Percentiles rank a stretch among this genome's conserved stretches.
These are phyloP conservation scores for Agelas oroides DNA, from an alignment of 37 sponge, comb jelly and placozoan genomes.

Conservation along the genomic window DNA sequence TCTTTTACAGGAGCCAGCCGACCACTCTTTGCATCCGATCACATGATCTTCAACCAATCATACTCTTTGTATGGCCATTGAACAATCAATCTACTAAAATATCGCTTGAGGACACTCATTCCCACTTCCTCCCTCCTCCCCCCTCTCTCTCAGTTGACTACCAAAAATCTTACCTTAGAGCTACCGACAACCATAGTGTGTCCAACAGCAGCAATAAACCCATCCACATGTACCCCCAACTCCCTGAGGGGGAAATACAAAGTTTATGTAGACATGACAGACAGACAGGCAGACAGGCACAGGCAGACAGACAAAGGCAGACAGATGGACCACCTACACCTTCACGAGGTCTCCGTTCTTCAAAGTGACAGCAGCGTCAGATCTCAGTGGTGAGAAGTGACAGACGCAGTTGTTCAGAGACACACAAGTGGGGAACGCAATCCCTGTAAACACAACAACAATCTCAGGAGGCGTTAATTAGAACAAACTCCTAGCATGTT, in stretches of 20 bases:
- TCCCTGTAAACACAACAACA: slow-evolving; percentile 55
- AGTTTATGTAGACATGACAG: too few species aligned
- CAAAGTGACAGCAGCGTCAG: slow-evolving; percentile 78
- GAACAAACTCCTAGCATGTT: too few species aligned
- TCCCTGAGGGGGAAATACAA: slow-evolving; percentile 63
- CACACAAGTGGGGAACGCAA: slow-evolving; percentile 97
- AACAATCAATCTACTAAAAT: too few species aligned
- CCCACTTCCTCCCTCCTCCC: too few species aligned
- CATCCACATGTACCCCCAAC: slow-evolving; percentile 92
- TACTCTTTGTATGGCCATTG: too few species aligned
- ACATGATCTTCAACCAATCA: too few species aligned
- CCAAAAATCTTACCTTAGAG: slow-evolving; percentile 82
- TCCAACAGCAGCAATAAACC: slow-evolving; percentile 91
- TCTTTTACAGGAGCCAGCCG: too few species aligned
- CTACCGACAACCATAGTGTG: slow-evolving; percentile 92
- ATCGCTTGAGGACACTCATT: too few species aligned
- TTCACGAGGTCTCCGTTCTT: slow-evolving; percentile 91
- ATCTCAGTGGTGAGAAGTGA: slow-evolving; percentile 87
- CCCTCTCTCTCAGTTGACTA: too few species aligned
- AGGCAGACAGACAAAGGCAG: too few species aligned
- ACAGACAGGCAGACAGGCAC: too few species aligned
- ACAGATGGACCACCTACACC: slow-evolving; percentile 63
- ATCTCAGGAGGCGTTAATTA: neutral
- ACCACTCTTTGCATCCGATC: too few species aligned
- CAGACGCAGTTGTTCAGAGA: slow-evolving; percentile 95